phyloP scores from a whole-genome alignment of 2,113 vertebrate species.

The Microcebus griseorufus region DNA sequence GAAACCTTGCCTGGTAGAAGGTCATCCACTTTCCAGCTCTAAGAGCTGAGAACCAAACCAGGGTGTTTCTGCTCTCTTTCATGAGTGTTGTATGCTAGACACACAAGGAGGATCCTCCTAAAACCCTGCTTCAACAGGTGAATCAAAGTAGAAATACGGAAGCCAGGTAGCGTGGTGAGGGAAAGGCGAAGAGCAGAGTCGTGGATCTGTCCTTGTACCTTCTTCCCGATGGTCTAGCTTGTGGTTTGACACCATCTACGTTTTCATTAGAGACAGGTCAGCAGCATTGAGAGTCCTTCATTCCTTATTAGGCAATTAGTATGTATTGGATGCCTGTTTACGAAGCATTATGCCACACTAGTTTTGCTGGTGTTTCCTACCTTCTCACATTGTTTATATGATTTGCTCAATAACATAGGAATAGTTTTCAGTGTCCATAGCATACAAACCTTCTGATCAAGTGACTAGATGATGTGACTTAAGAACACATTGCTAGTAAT shows the following conservation, averaged over 20 bases:
- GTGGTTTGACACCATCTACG: background rate
- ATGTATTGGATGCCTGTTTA: background rate
- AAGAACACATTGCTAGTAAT: background rate
- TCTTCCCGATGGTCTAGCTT: background rate
- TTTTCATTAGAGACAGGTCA: background rate
- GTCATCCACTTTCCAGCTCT: background rate
- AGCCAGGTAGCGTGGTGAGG: conserved; percentile 5
- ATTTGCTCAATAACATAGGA: background rate
- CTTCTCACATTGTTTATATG: background rate
- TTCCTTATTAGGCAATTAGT: background rate
- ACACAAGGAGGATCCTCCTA: background rate
- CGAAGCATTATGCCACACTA: background rate
- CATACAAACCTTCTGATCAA: background rate
- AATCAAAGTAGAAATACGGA: background rate
- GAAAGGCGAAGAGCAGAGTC: background rate
- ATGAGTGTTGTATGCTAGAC: background rate
- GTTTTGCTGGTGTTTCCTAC: background rate
- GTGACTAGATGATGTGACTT: background rate
- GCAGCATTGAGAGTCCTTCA: background rate
- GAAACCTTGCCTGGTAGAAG: conserved; percentile 3
- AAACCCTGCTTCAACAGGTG: background rate
- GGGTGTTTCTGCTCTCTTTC: background rate
- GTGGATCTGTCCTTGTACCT: background rate
- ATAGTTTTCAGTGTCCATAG: background rate
- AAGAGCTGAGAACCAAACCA: conserved; percentile 3